A percentile compares a stretch with the other conserved stretches of the same genome.
Conservation (phyloP, 2,888 invertebrate genomes). For the Cryptocephalus primarius region DNA sequence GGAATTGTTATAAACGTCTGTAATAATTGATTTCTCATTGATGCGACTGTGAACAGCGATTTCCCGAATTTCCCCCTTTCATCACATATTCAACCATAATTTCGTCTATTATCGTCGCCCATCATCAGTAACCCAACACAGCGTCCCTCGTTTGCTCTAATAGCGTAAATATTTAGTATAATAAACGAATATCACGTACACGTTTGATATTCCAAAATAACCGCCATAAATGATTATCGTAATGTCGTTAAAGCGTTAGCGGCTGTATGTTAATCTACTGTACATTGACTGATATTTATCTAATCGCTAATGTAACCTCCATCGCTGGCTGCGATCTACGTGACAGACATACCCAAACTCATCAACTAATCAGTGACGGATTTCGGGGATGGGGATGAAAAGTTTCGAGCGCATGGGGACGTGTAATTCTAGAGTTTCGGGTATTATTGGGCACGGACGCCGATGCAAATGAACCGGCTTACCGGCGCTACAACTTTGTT, state of each 20-base stretch:
- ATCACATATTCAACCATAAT: too few relatives aligned
- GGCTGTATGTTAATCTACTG: conserved; percentile 1
- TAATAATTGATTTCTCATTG: too few relatives aligned
- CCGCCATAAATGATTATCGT: conserved; percentile 13
- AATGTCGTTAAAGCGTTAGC: conserved; percentile 13
- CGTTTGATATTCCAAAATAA: conserved; percentile 15
- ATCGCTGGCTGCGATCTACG: conserved; percentile 15
- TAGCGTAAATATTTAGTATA: conserved; percentile 1
- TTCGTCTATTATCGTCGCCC: too few relatives aligned
- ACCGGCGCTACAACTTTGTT: too few relatives aligned
- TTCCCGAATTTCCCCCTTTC: too few relatives aligned
- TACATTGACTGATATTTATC: conserved; percentile 21
- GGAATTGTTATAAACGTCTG: too few relatives aligned
- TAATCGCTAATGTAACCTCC: conserved; percentile 19
- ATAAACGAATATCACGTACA: conserved; percentile 15
- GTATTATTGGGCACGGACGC: too few relatives aligned
- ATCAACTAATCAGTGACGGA: conserved; percentile 17
- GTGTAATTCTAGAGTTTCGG: too few relatives aligned
- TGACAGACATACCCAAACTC: conserved; percentile 22
- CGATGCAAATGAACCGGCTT: too few relatives aligned
- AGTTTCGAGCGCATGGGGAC: too few relatives aligned
- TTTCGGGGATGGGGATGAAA: background rate
- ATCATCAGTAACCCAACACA: background rate
- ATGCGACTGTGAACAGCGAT: too few relatives aligned
- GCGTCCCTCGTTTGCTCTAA: background rate